Percentiles rank a stretch among this genome's conserved stretches.
phyloP scores from a whole-genome alignment of 2,113 vertebrate species.

The Neopipo cinnamomea region DNA sequence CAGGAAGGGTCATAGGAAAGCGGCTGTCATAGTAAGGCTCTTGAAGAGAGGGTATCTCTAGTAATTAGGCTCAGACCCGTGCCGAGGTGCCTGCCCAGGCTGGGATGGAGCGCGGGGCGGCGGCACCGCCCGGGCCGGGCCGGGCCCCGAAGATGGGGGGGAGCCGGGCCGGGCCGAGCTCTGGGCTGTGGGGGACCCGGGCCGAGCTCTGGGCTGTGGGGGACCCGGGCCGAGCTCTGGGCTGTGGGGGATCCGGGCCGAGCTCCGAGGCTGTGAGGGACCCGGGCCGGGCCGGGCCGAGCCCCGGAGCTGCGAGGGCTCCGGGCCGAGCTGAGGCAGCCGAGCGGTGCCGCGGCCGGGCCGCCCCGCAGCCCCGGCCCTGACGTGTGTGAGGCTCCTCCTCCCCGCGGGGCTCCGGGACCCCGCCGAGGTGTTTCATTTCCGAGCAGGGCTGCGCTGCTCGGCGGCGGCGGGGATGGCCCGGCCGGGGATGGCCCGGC shows the following conservation, averaged over 20 bases:
- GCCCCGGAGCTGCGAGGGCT: too few species aligned
- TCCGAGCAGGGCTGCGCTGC: neutral
- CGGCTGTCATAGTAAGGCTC: fast-evolving
- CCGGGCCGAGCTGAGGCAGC: too few species aligned
- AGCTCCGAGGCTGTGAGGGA: too few species aligned
- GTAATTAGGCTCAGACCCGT: fast-evolving
- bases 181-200: too few species aligned
- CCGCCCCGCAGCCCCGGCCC: neutral
- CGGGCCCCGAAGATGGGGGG: too few species aligned
- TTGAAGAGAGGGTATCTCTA: fast-evolving
- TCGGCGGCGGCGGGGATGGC: too few species aligned
- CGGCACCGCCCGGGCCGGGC: neutral
- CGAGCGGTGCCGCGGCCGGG: neutral
- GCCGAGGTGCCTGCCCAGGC: fast-evolving
- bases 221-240: too few species aligned
- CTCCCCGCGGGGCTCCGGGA: neutral
- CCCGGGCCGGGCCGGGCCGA: too few species aligned
- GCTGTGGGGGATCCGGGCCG: too few species aligned
- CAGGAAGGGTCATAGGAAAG: fast-evolving
- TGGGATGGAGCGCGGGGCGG: fast-evolving
- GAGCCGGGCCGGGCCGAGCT: neutral
- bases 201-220: too few species aligned
- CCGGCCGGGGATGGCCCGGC: too few species aligned
- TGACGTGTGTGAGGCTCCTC: constrained; percentile 68
- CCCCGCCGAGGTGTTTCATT: constrained; percentile 64